phyloP scores from a whole-genome alignment of 92 coral and sea anemone genomes.

The Umimayanthus chanpuru region DNA sequence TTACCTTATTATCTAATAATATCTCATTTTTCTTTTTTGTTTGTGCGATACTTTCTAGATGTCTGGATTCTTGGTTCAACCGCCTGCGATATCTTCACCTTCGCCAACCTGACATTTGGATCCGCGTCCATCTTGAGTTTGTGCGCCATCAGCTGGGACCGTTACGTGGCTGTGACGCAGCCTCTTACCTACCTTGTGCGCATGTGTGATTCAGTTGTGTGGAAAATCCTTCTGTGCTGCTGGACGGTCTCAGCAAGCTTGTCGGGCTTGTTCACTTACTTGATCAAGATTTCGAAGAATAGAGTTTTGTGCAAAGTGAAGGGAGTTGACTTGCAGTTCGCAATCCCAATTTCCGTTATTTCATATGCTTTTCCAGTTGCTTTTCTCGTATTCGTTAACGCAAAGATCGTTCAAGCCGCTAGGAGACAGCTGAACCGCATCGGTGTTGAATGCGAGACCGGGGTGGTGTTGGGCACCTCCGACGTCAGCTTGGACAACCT shows the following conservation, averaged over 20 bases:
- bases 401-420: constrained; percentile 9
- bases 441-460: neutral
- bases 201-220: constrained; percentile 23
- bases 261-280: constrained; percentile 16
- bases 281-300: constrained; percentile 19
- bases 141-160: constrained; percentile 34
- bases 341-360: constrained; percentile 20
- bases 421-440: constrained; percentile 16
- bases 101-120: constrained; percentile 16
- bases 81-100: constrained; percentile 25
- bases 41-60: neutral
- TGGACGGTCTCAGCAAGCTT: constrained; percentile 20
- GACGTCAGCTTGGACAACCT: neutral
- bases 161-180: constrained; percentile 28
- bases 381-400: constrained; percentile 20
- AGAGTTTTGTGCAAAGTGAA: constrained; percentile 7
- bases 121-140: constrained; percentile 34
- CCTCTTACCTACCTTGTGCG: constrained; percentile 22
- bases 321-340: constrained; percentile 9
- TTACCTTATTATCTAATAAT: too few species aligned
- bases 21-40: neutral
- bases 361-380: constrained; percentile 15
- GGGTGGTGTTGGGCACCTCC: neutral
- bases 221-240: constrained; percentile 24
- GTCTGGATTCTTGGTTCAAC: constrained; percentile 14